Conservation (phyloP, 2,888 invertebrate genomes). For the Elysia crispata region DNA sequence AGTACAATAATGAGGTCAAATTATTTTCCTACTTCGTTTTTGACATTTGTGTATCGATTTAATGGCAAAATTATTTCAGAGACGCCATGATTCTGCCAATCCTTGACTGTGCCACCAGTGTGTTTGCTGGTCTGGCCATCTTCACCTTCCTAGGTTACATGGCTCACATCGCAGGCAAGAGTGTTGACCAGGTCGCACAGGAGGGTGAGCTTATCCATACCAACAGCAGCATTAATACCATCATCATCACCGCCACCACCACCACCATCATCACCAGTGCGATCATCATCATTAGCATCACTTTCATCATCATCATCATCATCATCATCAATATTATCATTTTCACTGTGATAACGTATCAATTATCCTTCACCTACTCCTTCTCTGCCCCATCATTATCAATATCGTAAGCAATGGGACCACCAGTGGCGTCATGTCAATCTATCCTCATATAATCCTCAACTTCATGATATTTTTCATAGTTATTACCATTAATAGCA, state of each 20-base stretch:
- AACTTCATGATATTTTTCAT: background rate
- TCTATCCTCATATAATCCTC: no score
- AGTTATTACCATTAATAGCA: background rate
- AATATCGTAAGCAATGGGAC: no score
- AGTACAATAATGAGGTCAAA: no score
- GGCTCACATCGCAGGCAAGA: conserved; percentile 60
- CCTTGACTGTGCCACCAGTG: conserved; percentile 66
- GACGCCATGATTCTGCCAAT: conserved; percentile 57
- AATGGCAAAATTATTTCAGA: no score
- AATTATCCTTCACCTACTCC: no score
- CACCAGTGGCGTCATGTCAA: no score
- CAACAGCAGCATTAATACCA: no score
- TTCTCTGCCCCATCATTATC: no score
- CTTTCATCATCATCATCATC: conserved; percentile 7
- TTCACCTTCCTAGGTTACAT: conserved; percentile 70
- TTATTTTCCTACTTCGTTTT: no score
- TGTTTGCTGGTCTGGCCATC: conserved; percentile 70
- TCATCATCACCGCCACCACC: conserved; percentile 19
- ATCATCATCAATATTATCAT: background rate
- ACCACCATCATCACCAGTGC: conserved; percentile 25
- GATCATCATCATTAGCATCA: conserved; percentile 24
- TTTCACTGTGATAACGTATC: no score
- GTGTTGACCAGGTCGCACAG: conserved; percentile 64
- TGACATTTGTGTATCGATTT: no score
- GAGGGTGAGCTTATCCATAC: conserved; percentile 57